phyloP scores from a whole-genome alignment of 1,140 invertebrate species.

The Arion vulgaris region DNA sequence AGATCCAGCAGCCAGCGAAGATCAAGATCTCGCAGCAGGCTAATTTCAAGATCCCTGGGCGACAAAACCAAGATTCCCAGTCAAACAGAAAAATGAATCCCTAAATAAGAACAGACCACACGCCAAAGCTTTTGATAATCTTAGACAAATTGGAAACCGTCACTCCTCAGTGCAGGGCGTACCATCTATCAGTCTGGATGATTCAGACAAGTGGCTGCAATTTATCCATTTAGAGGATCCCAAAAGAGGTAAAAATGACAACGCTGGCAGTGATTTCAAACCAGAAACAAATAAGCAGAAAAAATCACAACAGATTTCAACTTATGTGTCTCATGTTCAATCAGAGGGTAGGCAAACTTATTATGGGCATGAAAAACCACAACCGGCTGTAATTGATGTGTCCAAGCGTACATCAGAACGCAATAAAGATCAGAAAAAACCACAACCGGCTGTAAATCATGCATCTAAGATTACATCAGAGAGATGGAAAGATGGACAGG shows the following conservation, averaged over 20 bases:
- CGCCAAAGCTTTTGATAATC: background rate
- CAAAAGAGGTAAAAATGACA: background rate
- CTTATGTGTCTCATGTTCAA: no score
- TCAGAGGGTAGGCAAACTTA: no score
- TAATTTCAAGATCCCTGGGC: background rate
- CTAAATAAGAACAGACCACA: background rate
- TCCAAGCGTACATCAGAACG: no score
- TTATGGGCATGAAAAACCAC: no score
- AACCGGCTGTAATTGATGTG: no score
- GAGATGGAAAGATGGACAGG: no score
- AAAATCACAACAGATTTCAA: no score
- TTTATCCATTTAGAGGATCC: background rate
- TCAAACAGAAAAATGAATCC: background rate
- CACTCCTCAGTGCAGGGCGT: background rate
- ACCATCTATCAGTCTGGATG: background rate
- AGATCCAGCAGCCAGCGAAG: background rate
- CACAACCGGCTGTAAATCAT: constrained; percentile 1
- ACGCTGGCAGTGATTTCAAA: background rate
- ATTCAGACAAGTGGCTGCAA: background rate
- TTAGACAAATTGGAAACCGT: background rate
- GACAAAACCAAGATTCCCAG: background rate
- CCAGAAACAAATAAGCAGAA: background rate
- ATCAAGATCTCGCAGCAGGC: background rate
- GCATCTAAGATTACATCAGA: constrained; percentile 10
- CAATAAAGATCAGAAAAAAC: no score